Base-by-base conservation (phyloP, 2,888 invertebrate genomes). In the Lasioglossum zephyrum region DNA sequence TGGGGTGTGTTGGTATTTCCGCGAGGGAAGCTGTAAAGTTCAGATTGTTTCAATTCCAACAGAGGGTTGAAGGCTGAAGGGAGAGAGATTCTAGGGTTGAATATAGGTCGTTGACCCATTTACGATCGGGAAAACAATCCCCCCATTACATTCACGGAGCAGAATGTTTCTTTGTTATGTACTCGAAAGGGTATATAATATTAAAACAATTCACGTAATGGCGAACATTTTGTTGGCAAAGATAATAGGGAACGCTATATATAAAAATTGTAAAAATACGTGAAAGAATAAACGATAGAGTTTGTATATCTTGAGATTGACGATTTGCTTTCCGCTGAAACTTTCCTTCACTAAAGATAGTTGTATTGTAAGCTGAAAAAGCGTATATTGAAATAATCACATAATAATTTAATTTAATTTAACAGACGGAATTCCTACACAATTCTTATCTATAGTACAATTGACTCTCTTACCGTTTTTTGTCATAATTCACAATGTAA, bases 51-150 rank as follows among this genome's bases (percentile, higher is more conserved):
- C 49, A 26, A 60, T 73, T 57, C 4, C 18, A 53, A 36, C 47
- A 60, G 41, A 31, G 69, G 70, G 49, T 84, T 47, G 69, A 41
- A 77, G 63, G n/a, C 70, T 60, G 73, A 36, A 60, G 76, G 53
- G 73, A 49, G 79, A 72, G 60, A 57, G n/a, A 60, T 75, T 44
- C 39, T 81, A 39, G 8, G 49, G 26, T 53, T 66, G 36, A 60
- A 86, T 69, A 47, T 66, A 79, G 82, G 81, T 84, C 82, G 41
- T 80, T 83, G 79, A 66, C 80, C 84, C 26, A 63, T 74, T 74
- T 77, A 41, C 31, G 8, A 22, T 36, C 31, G 70, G 44, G 16
- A 74, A 79, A 70, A 79, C 70, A 57, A 16, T 18, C 73, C 31
- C 16, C 36, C 36, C 39, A 2, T 26, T 31, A 31, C 31, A 31